Conservation (phyloP, 2,888 invertebrate species). For the Dasypolia templi region DNA sequence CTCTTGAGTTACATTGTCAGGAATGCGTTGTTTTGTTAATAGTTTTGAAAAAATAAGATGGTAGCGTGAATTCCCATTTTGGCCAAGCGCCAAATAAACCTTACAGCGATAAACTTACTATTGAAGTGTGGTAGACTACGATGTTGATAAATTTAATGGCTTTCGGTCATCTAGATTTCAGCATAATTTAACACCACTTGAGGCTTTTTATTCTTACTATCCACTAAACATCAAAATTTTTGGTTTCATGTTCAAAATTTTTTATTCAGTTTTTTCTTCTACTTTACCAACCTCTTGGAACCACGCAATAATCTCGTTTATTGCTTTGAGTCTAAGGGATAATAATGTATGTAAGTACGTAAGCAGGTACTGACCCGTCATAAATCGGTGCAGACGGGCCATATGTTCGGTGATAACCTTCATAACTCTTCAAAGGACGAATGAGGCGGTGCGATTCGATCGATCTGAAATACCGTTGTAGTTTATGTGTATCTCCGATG, state of each 20-base stretch:
- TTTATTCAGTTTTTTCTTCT: slow-evolving; percentile 64
- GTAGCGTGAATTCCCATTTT: not conserved
- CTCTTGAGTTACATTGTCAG: not conserved
- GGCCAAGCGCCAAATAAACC: not conserved
- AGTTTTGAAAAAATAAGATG: not conserved
- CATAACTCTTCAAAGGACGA: slow-evolving; percentile 77
- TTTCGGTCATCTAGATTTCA: not conserved
- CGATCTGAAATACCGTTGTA: slow-evolving; percentile 66
- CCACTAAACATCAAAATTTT: slow-evolving; percentile 50
- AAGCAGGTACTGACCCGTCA: slow-evolving; percentile 73
- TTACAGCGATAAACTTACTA: not conserved
- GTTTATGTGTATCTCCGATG: slow-evolving; percentile 55
- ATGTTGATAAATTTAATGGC: not conserved
- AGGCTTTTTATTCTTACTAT: not conserved
- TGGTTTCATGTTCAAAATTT: slow-evolving; percentile 66
- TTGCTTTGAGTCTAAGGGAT: slow-evolving; percentile 36
- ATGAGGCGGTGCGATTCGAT: slow-evolving; percentile 70
- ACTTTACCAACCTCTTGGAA: slow-evolving; percentile 6
- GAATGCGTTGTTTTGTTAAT: no score
- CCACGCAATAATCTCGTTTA: slow-evolving; percentile 39
- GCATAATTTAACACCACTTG: not conserved
- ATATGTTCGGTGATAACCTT: slow-evolving; percentile 80
- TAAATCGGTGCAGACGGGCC: slow-evolving; percentile 78
- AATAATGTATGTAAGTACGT: slow-evolving; percentile 42
- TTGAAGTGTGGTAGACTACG: not conserved